Conservation (phyloP, 2,888 invertebrate species). For the Agrotis ipsilon region DNA sequence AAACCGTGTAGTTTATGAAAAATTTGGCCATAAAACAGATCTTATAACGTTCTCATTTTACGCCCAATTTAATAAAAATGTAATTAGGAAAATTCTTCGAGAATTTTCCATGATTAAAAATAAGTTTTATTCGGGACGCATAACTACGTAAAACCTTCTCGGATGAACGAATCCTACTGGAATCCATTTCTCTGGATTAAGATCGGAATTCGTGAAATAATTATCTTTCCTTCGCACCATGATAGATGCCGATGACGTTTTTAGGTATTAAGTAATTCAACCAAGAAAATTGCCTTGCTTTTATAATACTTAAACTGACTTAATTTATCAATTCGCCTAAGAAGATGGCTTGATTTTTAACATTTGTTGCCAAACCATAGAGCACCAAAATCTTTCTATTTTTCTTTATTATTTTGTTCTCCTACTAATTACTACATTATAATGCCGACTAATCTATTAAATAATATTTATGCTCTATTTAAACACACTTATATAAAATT, state of each 20-base stretch:
- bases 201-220: slow-evolving; percentile 51
- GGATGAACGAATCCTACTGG: slow-evolving; percentile 29
- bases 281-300: too few relatives aligned
- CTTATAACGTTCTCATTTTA: slow-evolving; percentile 25
- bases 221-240: slow-evolving; percentile 42
- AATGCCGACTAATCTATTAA: neutral
- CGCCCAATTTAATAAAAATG: slow-evolving; percentile 39
- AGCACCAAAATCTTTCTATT: too few relatives aligned
- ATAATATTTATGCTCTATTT: neutral
- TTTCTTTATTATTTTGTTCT: too few relatives aligned
- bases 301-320: too few relatives aligned
- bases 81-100: slow-evolving; percentile 42
- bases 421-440: too few relatives aligned
- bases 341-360: too few relatives aligned
- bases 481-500: neutral
- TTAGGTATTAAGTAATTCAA: neutral
- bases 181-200: slow-evolving; percentile 53
- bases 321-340: too few relatives aligned
- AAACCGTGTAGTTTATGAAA: slow-evolving; percentile 7
- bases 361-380: too few relatives aligned
- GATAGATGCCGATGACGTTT: slow-evolving; percentile 34
- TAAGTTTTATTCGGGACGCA: slow-evolving; percentile 44
- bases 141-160: slow-evolving; percentile 29
- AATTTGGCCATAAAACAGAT: slow-evolving; percentile 6
- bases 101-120: slow-evolving; percentile 37